phyloP scores from a whole-genome alignment of 2,113 vertebrate genomes.

The Paradoxurus hermaphroditus region DNA sequence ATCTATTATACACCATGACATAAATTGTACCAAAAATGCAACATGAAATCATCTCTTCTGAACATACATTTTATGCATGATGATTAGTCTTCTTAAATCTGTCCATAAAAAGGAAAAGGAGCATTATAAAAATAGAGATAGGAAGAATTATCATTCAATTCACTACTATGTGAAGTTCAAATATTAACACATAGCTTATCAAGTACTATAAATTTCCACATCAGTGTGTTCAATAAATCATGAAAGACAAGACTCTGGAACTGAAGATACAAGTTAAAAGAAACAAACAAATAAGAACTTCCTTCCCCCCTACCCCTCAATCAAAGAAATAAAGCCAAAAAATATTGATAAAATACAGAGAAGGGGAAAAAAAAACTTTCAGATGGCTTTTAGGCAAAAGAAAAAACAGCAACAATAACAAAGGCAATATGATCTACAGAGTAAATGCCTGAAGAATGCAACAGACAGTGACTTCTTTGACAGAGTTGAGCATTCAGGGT shows the following conservation, averaged over 20 bases:
- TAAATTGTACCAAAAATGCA: conserved; percentile 32
- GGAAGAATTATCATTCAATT: neutral
- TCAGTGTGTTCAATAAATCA: neutral
- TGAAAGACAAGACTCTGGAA: neutral
- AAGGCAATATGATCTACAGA: neutral
- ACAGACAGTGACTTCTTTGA: neutral
- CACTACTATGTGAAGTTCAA: neutral
- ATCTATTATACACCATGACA: conserved; percentile 68
- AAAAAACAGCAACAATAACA: neutral
- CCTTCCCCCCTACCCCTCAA: neutral
- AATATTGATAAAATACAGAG: neutral
- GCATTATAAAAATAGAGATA: neutral
- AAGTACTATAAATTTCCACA: neutral
- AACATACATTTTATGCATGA: conserved; percentile 71
- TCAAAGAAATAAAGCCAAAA: neutral
- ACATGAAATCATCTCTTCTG: conserved; percentile 68
- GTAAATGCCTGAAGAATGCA: neutral
- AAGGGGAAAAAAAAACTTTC: neutral
- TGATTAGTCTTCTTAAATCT: conserved; percentile 52
- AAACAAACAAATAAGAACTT: neutral
- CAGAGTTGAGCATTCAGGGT: neutral
- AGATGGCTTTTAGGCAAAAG: neutral
- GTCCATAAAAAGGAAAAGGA: neutral
- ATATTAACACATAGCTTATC: neutral
- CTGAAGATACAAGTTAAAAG: neutral